Evolutionary conservation across 23 tunicate genomes (phyloP), one percentile per base, ranked within the genome.

Genomic region (Botrylloides violaceus): DNA sequence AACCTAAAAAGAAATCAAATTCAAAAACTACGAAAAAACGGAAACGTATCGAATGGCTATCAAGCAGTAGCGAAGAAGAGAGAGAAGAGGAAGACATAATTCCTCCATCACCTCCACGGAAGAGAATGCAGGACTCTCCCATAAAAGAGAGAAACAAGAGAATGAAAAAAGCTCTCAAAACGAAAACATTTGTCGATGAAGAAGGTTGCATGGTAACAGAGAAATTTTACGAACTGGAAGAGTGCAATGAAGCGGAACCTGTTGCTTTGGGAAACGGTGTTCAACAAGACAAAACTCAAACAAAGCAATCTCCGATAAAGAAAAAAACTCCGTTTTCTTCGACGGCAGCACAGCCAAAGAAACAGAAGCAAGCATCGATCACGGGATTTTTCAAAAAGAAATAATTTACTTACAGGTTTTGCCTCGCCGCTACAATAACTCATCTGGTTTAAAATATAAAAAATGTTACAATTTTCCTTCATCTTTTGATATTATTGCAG

Each of bases 171-270:
- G 87, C 81, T 43, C 56, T 88, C 31, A 88, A 81, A 66, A 65
- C 79, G 29, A 72, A 55, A 21, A 81, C 96, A 1, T 88, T 50
- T 71, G 22, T 72, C 3, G 88, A 81, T 33, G 83, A 76, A 1
- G 96, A 88, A 0, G 96, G 96, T n/a, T 58, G 75, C 7, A 88
- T 88, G 96, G 35, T 88, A 0, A 88, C 96, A 23, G 80, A 88
- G 38, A 88, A 88, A 72, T 70, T 5, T 2, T 88, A 63, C 58
- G 88, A 76, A 15, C 80, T 82, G 30, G 83, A 74, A 18, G 65
- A 83, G 2, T 81, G 83, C 71, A 80, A 72, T 29, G 80, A 65
- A 7, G 80, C 80, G 20, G 79, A 71, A 5, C 60, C 60, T 22
- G 21, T 36, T 9, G 77, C 58, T 29, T 30, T 30, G 32, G 70